Evolutionary conservation across 2,888 invertebrate genomes (phyloP), one percentile per base, ranked within the genome.

Genomic region (Clistopyga incitator): DNA sequence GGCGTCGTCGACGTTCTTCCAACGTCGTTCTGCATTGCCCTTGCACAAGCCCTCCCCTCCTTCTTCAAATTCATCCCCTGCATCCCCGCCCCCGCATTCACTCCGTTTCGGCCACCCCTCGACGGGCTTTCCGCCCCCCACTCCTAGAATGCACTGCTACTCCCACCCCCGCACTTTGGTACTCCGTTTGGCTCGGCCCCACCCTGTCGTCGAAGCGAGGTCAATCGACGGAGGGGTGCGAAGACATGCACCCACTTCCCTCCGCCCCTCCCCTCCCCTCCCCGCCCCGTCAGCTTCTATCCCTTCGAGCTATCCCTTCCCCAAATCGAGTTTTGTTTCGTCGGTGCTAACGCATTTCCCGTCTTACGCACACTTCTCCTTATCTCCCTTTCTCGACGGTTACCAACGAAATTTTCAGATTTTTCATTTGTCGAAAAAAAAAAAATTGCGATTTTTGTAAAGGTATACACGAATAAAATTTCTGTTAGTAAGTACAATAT

Each of bases 151-250:
- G 50, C 50, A 50, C 50, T 18, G 67, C 67, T 18, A 71, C 67
- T 72, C 65, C 75, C 67, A 45, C 56, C 74, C 52, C 61, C 61
- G 61, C 50, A 54, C 59, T 65, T 64, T 61, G 50, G 59, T 64
- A 34, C 45, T 59, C 61, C 59, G 54, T 74, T 76, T 77, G 74
- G 68, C 45, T 59, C 65, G 45, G 72, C 83, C 82, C 82, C 85
- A 84, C 85, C 85, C 78, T 82, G 78, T 76, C 82, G 84, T 75
- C 85, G 87, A 84, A 86, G 84, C 85, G 86, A 85, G 86, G 86
- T 86, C 86, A 87, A 86, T 87, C 86, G 86, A 82, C 84, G 75
- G 85, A 85, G 86, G 85, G 86, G 83, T 75, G 78, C 82, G 82
- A 86, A 86, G 86, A 85, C 85, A 84, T 80, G 81, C 85, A 79